Evolutionary conservation across 2,888 invertebrate species (phyloP).

Genomic region (Seira ritae): DNA sequence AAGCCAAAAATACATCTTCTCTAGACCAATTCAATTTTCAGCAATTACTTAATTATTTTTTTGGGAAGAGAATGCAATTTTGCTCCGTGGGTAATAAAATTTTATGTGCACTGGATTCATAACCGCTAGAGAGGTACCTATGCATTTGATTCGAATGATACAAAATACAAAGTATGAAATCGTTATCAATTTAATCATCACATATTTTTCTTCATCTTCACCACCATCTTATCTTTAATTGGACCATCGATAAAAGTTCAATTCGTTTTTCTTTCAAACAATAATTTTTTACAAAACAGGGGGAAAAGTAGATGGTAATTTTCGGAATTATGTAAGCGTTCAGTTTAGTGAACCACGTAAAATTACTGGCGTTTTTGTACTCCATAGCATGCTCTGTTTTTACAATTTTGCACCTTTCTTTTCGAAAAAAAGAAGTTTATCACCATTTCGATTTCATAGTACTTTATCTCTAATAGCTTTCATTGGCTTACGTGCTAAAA

Average conservation of each 20-base stretch:
- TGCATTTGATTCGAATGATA: no score
- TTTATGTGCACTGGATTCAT: not conserved
- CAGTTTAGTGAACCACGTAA: slow-evolving; percentile 27
- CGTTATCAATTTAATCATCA: no score
- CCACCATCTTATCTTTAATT: not conserved
- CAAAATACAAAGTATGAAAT: no score
- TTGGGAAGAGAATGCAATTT: no score
- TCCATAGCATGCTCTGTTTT: not conserved
- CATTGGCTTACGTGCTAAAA: slow-evolving; percentile 45
- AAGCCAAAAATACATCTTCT: not conserved
- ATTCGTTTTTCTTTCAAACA: not conserved
- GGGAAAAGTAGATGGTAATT: slow-evolving; percentile 16
- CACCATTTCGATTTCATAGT: no score
- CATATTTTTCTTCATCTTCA: no score
- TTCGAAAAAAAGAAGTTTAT: no score
- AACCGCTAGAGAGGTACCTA: not conserved
- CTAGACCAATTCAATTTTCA: not conserved
- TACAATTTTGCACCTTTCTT: not conserved
- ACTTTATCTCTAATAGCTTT: slow-evolving; percentile 5
- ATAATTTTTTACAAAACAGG: not conserved
- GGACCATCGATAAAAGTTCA: not conserved
- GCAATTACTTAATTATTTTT: no score
- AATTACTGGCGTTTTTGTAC: not conserved
- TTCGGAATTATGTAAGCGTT: slow-evolving; percentile 39
- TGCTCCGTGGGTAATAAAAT: no score